phyloP scores from a whole-genome alignment of 2,797 vertebrate genomes.

The Micrastur ruficollis region DNA sequence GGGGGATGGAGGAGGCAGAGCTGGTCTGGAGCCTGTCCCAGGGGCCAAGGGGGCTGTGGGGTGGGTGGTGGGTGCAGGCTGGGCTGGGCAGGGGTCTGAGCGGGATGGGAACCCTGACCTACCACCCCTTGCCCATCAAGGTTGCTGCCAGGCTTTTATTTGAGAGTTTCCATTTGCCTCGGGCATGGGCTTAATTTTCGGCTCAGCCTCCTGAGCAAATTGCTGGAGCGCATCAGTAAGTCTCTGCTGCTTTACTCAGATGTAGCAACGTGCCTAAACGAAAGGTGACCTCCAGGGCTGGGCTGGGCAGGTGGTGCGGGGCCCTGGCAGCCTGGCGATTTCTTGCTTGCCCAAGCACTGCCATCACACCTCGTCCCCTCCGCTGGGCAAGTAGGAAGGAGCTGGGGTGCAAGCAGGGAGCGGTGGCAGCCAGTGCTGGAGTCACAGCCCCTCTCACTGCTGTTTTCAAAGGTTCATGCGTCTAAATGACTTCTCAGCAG shows the following conservation, averaged over 20 bases:
- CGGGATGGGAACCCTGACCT: background rate
- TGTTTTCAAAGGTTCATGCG: background rate
- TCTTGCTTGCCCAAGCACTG: rapidly evolving
- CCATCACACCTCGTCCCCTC: background rate
- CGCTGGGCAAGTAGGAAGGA: background rate
- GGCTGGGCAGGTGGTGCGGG: background rate
- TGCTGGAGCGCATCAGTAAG: rapidly evolving
- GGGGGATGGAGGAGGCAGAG: background rate
- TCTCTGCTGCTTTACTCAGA: rapidly evolving
- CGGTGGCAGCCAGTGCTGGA: background rate
- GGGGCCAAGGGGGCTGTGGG: background rate
- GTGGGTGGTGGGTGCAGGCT: rapidly evolving
- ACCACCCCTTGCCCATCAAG: background rate
- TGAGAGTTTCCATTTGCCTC: background rate
- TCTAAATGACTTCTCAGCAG: conserved; percentile 15
- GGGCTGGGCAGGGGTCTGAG: background rate
- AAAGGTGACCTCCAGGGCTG: background rate
- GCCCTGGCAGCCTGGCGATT: background rate
- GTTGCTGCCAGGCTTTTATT: background rate
- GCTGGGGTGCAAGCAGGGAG: rapidly evolving
- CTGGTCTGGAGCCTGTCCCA: rapidly evolving
- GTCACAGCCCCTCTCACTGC: background rate
- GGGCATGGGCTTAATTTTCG: background rate
- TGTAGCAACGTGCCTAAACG: background rate
- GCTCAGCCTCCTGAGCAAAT: background rate